A percentile compares a stretch with the other conserved stretches of the same genome.
Evolutionary conservation across 1,140 invertebrate genomes (phyloP).

Genomic region (Drosophila kanapiae): DNA sequence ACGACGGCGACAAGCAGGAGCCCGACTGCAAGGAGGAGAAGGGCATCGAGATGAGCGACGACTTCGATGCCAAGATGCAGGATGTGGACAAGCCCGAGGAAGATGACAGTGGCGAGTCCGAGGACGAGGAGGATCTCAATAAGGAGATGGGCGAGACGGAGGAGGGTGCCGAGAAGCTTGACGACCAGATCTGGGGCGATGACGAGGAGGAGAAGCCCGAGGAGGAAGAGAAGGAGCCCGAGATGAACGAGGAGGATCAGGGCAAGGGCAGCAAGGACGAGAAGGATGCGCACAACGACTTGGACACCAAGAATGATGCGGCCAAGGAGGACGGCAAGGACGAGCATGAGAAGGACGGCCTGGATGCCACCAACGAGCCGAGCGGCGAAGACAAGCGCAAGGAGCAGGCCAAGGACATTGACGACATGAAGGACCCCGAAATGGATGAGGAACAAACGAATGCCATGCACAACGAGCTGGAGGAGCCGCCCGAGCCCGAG

Average conservation of each 20-base stretch:
- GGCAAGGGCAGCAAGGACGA: constrained; percentile 90
- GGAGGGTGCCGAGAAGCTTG: constrained; percentile 91
- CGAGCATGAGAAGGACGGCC: constrained; percentile 85
- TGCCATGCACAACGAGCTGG: constrained; percentile 93
- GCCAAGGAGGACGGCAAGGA: constrained; percentile 86
- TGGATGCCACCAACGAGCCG: constrained; percentile 84
- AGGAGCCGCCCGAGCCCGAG: constrained; percentile 92
- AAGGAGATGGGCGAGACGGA: constrained; percentile 98
- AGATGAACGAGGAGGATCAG: constrained; percentile 88
- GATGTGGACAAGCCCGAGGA: constrained; percentile 91
- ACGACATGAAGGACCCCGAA: constrained; percentile 90
- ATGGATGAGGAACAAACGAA: constrained; percentile 94
- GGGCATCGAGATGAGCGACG: constrained; percentile 87
- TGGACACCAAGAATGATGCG: constrained; percentile 87
- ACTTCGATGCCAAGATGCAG: constrained; percentile 89
- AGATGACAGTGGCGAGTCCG: constrained; percentile 88
- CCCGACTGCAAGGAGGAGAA: constrained; percentile 96
- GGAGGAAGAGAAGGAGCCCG: constrained; percentile 87
- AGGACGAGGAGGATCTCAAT: constrained; percentile 92
- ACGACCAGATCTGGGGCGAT: constrained; percentile 95
- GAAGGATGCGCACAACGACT: constrained; percentile 89
- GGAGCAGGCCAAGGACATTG: constrained; percentile 79
- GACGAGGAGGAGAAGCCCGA: constrained; percentile 91
- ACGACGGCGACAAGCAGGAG: constrained; percentile 85
- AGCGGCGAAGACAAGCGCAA: constrained; percentile 75